Evolutionary conservation across 2,113 vertebrate genomes (phyloP).

Genomic region (Poecilia latipinna): DNA sequence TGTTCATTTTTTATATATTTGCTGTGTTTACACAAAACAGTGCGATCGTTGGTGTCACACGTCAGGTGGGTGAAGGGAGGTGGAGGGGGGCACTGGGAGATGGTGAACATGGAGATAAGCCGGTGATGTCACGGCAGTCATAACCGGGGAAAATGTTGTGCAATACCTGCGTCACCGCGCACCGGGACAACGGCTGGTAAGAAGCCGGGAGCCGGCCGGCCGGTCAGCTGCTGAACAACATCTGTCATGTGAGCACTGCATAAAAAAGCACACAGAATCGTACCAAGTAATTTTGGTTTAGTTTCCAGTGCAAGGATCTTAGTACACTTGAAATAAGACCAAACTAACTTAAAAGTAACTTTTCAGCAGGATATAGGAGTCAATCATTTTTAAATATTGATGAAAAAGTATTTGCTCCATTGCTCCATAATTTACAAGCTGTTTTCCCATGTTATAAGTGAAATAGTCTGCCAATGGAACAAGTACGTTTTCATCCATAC

Average conservation of each 20-base stretch:
- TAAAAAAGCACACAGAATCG: too few relatives aligned
- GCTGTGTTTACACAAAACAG: slow-evolving; percentile 75
- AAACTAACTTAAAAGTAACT: too few relatives aligned
- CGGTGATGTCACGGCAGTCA: slow-evolving; percentile 70
- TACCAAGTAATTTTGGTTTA: too few relatives aligned
- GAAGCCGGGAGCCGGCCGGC: slow-evolving; percentile 30
- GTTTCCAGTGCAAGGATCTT: too few relatives aligned
- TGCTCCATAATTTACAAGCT: too few relatives aligned
- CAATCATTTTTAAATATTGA: too few relatives aligned
- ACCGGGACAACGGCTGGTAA: slow-evolving; percentile 58
- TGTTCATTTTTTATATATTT: slow-evolving; percentile 26
- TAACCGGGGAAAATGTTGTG: slow-evolving; percentile 67
- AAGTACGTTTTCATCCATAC: too few relatives aligned
- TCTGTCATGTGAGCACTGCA: slow-evolving; percentile 43
- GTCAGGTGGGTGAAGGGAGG: slow-evolving; percentile 20
- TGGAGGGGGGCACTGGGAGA: slow-evolving; percentile 27
- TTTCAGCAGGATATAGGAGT: too few relatives aligned
- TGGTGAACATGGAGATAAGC: slow-evolving; percentile 42
- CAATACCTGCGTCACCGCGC: slow-evolving; percentile 67
- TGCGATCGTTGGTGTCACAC: slow-evolving; percentile 48
- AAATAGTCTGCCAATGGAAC: too few relatives aligned
- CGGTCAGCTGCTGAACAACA: slow-evolving; percentile 62
- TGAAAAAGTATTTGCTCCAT: too few relatives aligned
- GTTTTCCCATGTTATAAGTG: too few relatives aligned
- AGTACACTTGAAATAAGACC: too few relatives aligned